Base-by-base conservation (phyloP, 2,797 vertebrate species). In the Rhinoraja longicauda region DNA sequence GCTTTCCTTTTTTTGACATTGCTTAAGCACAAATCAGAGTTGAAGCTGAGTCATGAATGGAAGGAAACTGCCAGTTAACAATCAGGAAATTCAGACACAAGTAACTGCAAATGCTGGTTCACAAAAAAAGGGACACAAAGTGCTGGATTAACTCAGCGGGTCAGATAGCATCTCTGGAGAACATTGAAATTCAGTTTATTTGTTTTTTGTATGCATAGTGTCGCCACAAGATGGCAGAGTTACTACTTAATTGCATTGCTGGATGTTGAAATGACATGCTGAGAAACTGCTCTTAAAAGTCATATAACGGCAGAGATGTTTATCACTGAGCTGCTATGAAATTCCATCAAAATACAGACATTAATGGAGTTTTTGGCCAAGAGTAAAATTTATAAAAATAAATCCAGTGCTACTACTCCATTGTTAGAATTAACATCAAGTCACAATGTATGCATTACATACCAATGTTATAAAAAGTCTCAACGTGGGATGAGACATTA, bases 161-260 rank as follows among this genome's bases (percentile, higher is more conserved):
- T 5, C 45, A 53, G 45, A 53, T 53, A 53, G 45, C 53, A 53
- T 53, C 45, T 53, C 45, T 53, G 45, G 45, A 53, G 45, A 53
- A 53, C 45, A 53, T 53, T 6, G 24, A 73, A 73, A 73, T 73
- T 21, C 70, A 73, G 70, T 21, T 73, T n/a, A 29, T 76, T 76
- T 72, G 24, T 4, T 45, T 91, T 91, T 73, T 75, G 12, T 92
- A 92, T 70, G 26, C n/a, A 26, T 73, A 21, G 12, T 79, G 36
- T 36, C 53, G 72, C 90, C 70, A 57, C 90, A n/a, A 92, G 70
- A 53, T 70, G 90, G 70, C 90, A 92, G 90, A 92, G 67, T 92
- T 75, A 57, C 10, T 53, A 1, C n/a, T 75, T 72, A 73, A 88
- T 84, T 13, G 6, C 15, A 62, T 12, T 59, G 24, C 26, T n/a